A percentile compares a stretch with the other conserved stretches of the same genome.
Conservation (phyloP, 2,113 vertebrate species). For the Podiceps cristatus region DNA sequence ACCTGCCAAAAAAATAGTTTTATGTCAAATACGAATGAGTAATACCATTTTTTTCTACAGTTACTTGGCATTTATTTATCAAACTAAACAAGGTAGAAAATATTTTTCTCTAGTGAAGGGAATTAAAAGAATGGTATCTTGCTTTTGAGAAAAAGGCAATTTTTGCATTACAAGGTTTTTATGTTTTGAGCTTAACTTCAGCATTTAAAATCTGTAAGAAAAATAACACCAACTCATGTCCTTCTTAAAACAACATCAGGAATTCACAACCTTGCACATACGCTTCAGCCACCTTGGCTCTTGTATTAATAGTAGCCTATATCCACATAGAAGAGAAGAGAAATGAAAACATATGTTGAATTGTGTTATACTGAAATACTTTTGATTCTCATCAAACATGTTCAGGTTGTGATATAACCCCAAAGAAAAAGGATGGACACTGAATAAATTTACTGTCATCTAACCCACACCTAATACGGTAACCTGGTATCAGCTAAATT, state of each 20-base stretch:
- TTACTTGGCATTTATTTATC: background rate
- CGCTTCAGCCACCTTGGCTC: background rate
- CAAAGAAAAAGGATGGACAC: background rate
- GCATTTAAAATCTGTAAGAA: background rate
- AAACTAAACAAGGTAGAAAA: background rate
- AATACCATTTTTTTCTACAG: background rate
- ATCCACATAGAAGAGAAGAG: background rate
- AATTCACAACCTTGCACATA: background rate
- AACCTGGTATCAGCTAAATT: background rate
- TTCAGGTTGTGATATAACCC: background rate
- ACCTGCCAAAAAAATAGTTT: conserved; percentile 75
- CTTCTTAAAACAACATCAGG: background rate
- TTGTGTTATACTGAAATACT: background rate
- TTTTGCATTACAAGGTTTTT: background rate
- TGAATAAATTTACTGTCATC: background rate
- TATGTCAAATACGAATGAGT: background rate
- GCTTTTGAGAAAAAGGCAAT: background rate
- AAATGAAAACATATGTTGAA: background rate
- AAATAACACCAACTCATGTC: background rate
- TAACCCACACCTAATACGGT: background rate
- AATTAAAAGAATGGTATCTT: background rate
- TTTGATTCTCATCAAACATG: background rate
- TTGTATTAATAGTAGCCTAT: background rate
- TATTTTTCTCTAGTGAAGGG: background rate
- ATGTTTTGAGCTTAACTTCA: background rate